Evolutionary conservation across 1,140 invertebrate species (phyloP).

Genomic region (Zaprionus inermis): DNA sequence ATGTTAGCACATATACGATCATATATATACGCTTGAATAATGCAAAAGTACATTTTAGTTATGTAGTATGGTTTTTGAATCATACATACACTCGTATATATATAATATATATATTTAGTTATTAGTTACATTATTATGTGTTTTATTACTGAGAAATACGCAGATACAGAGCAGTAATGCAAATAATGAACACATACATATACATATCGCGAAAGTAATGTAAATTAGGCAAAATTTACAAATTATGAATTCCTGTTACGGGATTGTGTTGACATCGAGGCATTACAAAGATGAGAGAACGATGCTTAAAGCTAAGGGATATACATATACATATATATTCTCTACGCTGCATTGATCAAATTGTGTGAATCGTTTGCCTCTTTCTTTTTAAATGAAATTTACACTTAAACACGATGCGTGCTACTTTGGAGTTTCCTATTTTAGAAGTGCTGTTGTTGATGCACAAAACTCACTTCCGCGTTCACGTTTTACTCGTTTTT

Average conservation of each 20-base stretch:
- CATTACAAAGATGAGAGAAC: constrained; percentile 50
- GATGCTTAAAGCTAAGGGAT: constrained; percentile 66
- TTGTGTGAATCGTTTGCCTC: background rate
- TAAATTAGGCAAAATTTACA: constrained; percentile 20
- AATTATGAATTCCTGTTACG: constrained; percentile 19
- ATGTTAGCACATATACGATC: constrained; percentile 2
- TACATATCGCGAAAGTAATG: constrained; percentile 34
- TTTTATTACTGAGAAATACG: constrained; percentile 51
- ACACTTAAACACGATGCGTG: constrained; percentile 43
- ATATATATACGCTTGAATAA: constrained; percentile 36
- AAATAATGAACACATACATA: constrained; percentile 72
- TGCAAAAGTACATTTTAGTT: constrained; percentile 53
- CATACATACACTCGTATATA: constrained; percentile 8
- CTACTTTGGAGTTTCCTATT: background rate
- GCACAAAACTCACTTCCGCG: background rate
- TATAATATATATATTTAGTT: constrained; percentile 40
- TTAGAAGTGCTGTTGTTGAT: constrained; percentile 10
- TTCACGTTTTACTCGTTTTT: background rate
- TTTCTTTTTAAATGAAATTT: constrained; percentile 8
- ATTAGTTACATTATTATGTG: constrained; percentile 61
- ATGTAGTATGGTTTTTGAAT: constrained; percentile 22
- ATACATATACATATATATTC: constrained; percentile 14
- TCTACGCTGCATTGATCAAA: constrained; percentile 15
- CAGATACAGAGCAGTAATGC: constrained; percentile 34
- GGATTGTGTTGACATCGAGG: constrained; percentile 26